Evolutionary conservation across 92 coral and sea anemone genomes (phyloP), one percentile per base, ranked within the genome.

Genomic region (Desmophyllum pertusum): DNA sequence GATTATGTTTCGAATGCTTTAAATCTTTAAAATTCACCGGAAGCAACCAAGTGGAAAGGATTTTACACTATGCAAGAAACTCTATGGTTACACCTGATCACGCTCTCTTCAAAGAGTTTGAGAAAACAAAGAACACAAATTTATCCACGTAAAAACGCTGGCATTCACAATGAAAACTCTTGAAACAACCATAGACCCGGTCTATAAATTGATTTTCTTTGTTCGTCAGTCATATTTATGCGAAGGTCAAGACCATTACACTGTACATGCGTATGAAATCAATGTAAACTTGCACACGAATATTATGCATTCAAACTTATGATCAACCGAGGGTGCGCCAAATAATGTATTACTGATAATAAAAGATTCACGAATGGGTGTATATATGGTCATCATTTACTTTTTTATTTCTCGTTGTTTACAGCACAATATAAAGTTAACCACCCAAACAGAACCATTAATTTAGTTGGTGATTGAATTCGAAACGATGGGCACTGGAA

Each of bases 81-180:
- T 18, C 50, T n/a, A 68, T 69, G 17, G 18, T 39, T 27, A 14
- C 0, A 41, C 13, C 31, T 48, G n/a, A n/a, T n/a, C 25, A 23
- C 33, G 57, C 78, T 33, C 52, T 19, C 85, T 70, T 70, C 70
- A 53, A 70, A 40, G 21, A 36, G 55, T 41, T 81, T 71, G 51
- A 51, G 15, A 71, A 70, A n/a, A 81, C 79, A 81, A 80, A 35
- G 25, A 19, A 38, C 14, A 81, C 79, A 81, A 80, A 81, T 78
- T 46, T 21, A 63, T 46, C 41, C 31, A 11, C 42, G 48, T 80
- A 35, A 67, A 66, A 80, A 50, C 82, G 65, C 7, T 41, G 71
- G 39, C 72, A 80, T 63, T 79, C 83, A 45, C 73, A 64, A 63
- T 63, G 71, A 38, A 27, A 61, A 18, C 71, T 59, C 82, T 78